Evolutionary conservation across 2,888 invertebrate species (phyloP).

Genomic region (Lamellibrachia satsuma): DNA sequence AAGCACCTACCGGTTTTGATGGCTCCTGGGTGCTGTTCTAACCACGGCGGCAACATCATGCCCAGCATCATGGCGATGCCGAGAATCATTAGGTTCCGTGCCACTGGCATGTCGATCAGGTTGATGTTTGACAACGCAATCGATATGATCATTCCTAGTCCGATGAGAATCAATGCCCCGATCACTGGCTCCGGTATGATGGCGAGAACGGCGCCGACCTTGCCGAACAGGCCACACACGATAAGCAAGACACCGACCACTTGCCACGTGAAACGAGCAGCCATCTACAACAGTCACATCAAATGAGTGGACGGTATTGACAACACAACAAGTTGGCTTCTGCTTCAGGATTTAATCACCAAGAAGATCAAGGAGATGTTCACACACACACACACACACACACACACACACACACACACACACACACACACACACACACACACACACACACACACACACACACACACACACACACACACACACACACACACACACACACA

Average conservation of each 20-base stretch:
- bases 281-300: slow-evolving; percentile 19
- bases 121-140: slow-evolving; percentile 25
- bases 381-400: too few species aligned
- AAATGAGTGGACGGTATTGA: too few species aligned
- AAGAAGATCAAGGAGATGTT: too few species aligned
- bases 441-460: too few species aligned
- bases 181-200: slow-evolving; percentile 37
- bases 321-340: too few species aligned
- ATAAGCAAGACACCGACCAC: slow-evolving; percentile 32
- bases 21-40: slow-evolving; percentile 23
- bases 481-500: too few species aligned
- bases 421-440: too few species aligned
- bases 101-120: background rate
- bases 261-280: slow-evolving; percentile 28
- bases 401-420: too few species aligned
- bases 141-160: slow-evolving; percentile 30
- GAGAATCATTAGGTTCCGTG: slow-evolving; percentile 27
- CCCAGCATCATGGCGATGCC: slow-evolving; percentile 27
- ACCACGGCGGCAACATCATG: slow-evolving; percentile 33
- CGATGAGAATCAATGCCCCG: slow-evolving; percentile 33
- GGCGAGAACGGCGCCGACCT: slow-evolving; percentile 39
- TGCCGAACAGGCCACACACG: slow-evolving; percentile 34
- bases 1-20: slow-evolving; percentile 33
- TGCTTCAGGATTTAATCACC: too few species aligned
- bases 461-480: too few species aligned